Evolutionary conservation across 2,888 invertebrate genomes (phyloP), one percentile per base, ranked within the genome.

Genomic region (Drosophila meridiana): DNA sequence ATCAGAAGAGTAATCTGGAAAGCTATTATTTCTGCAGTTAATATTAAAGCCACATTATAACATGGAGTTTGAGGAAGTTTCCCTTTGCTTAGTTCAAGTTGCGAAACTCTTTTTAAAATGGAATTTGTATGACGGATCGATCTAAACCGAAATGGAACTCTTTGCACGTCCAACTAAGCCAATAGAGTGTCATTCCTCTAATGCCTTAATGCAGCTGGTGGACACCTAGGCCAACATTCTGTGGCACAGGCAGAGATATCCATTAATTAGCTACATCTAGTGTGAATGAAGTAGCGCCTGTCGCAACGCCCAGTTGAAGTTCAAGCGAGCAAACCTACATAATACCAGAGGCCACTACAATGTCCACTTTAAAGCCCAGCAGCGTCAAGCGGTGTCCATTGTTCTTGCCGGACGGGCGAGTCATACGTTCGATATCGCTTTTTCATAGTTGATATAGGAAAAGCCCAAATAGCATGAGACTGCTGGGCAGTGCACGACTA

Each of bases 321-420:
- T 87, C 83, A 87, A 70, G 70, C 78, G 70, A 73, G 75, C 64
- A 85, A 55, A 61, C 64, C 69, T 85, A 47, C 47, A 47, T 47
- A 89, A 87, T 87, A 71, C 90, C 83, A 57, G 65, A 67, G 83
- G 72, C 75, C 80, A 84, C 87, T 87, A 83, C 72, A 80, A 68
- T 89, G 89, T 88, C 89, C 82, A 82, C 73, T 80, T 84, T 88
- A 89, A 90, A 90, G 78, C 88, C 71, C 63, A 63, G 72, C 45
- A 83, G 79, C 82, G 80, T 78, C 84, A 74, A 76, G 73, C 78
- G 82, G 80, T 76, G 76, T 69, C 72, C 69, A 86, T 80, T 81
- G 77, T 80, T 76, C 69, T 85, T 76, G 73, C 81, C 76, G 57
- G 45, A 56, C n/a, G 26, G 13, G 11, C 30, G 43, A 2, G 67